Conservation (phyloP, 2,797 vertebrate genomes). For the Kryptolebias ocellatus region DNA sequence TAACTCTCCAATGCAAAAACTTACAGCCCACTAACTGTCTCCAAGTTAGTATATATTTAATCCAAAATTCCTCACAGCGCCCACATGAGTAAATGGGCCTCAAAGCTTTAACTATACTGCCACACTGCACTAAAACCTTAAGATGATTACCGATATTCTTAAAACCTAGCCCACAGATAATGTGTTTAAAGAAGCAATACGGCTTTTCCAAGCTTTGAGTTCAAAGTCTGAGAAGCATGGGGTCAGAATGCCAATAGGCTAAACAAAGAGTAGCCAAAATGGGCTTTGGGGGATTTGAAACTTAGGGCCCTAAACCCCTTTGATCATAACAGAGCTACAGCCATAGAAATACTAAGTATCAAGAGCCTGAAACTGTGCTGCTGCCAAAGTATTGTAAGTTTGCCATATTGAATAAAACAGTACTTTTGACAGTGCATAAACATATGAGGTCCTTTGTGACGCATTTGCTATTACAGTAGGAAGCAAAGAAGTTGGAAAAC, state of each 20-base stretch:
- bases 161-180: conserved; percentile 85
- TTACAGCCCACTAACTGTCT: conserved; percentile 27
- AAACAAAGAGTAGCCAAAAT: conserved; percentile 86
- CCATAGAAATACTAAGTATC: conserved; percentile 78
- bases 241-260: conserved; percentile 87
- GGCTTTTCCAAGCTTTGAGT: conserved; percentile 85
- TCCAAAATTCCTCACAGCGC: conserved; percentile 49
- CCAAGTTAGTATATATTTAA: conserved; percentile 40
- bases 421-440: conserved; percentile 33
- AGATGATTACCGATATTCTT: conserved; percentile 87
- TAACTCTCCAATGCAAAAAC: conserved; percentile 19
- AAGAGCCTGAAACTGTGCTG: conserved; percentile 62
- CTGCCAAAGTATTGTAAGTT: conserved; percentile 50
- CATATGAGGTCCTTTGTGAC: neutral
- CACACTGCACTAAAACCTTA: conserved; percentile 85
- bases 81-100: conserved; percentile 70
- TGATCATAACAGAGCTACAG: conserved; percentile 81
- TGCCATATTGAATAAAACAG: conserved; percentile 44
- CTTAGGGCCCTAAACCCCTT: conserved; percentile 80
- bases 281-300: conserved; percentile 85
- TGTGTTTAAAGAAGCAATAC: conserved; percentile 88
- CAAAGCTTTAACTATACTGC: conserved; percentile 68
- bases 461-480: neutral
- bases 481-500: conserved; percentile 4
- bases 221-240: conserved; percentile 85